Percentiles rank a stretch among this genome's conserved stretches.
phyloP scores from a whole-genome alignment of 2,797 vertebrate species.

The Malacoctenus gilli region DNA sequence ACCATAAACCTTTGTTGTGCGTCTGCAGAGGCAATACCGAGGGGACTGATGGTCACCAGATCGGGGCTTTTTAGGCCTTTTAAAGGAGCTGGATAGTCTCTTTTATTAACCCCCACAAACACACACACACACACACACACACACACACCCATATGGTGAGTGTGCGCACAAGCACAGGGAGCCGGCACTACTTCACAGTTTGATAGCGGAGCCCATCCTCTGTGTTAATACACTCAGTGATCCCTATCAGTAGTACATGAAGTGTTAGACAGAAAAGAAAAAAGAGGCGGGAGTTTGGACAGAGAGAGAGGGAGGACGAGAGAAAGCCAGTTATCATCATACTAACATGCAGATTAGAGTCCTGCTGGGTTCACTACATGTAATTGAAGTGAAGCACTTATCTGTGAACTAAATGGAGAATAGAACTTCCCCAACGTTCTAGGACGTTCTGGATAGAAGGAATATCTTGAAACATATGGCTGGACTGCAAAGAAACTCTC shows the following conservation, averaged over 20 bases:
- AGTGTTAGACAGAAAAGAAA: conserved; percentile 60
- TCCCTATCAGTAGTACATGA: conserved; percentile 67
- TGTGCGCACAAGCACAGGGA: conserved; percentile 23
- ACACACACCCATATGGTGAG: conserved; percentile 14
- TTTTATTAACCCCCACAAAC: conserved; percentile 35
- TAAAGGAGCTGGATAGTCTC: conserved; percentile 22
- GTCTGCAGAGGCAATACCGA: conserved; percentile 18
- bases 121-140: conserved; percentile 12
- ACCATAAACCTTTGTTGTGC: conserved; percentile 76
- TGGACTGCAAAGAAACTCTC: conserved; percentile 8
- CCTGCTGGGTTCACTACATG: conserved; percentile 63
- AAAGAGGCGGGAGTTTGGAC: conserved; percentile 38
- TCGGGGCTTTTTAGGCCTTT: conserved; percentile 17
- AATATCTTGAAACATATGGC: conserved; percentile 25
- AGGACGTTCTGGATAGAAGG: conserved; percentile 48
- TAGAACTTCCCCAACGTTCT: conserved; percentile 48
- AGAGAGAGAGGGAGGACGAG: conserved; percentile 46
- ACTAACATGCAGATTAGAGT: conserved; percentile 71
- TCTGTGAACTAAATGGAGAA: conserved; percentile 53
- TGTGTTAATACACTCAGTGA: conserved; percentile 65
- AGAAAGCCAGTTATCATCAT: conserved; percentile 68
- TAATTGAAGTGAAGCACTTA: conserved; percentile 71
- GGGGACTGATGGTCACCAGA: conserved; percentile 15
- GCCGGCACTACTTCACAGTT: conserved; percentile 44
- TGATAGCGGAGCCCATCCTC: conserved; percentile 40